phyloP scores from a whole-genome alignment of 2,888 invertebrate genomes.

The Hydrotaea cyrtoneurina region DNA sequence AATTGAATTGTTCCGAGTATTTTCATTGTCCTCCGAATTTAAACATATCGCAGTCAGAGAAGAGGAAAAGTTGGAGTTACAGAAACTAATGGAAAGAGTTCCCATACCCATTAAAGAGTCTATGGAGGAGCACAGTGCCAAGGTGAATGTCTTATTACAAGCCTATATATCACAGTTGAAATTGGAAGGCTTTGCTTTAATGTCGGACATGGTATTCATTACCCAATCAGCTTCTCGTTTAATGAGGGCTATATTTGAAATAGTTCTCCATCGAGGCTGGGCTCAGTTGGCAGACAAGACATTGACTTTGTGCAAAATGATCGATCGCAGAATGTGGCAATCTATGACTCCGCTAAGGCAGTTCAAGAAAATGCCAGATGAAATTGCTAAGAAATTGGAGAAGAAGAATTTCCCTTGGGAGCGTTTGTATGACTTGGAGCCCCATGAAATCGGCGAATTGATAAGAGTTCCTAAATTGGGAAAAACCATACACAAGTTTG shows the following conservation, averaged over 20 bases:
- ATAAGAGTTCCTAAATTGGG: conserved; percentile 82
- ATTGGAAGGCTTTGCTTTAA: conserved; percentile 98
- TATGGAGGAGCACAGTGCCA: conserved; percentile 97
- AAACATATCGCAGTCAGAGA: conserved; percentile 94
- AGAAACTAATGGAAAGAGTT: conserved; percentile 94
- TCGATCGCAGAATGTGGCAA: conserved; percentile 99
- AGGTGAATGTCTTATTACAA: conserved; percentile 96
- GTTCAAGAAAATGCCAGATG: conserved; percentile 98
- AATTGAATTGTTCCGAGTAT: conserved; percentile 98
- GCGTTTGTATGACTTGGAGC: conserved; percentile 96
- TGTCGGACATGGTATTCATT: conserved; percentile 99
- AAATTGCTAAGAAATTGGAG: conserved; percentile 97
- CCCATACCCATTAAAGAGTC: conserved; percentile 99
- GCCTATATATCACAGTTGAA: conserved; percentile 99
- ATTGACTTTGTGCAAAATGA: conserved; percentile 98
- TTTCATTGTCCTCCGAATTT: conserved; percentile 98
- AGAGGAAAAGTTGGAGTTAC: conserved; percentile 98
- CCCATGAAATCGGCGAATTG: conserved; percentile 97
- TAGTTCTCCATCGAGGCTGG: conserved; percentile 96
- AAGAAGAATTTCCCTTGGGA: conserved; percentile 98
- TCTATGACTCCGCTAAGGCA: conserved; percentile 99
- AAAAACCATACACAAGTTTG: conserved; percentile 93
- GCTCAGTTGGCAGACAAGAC: conserved; percentile 98
- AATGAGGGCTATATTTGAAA: conserved; percentile 98
- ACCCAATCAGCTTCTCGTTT: conserved; percentile 98